Evolutionary conservation across 1,140 invertebrate genomes (phyloP).

Genomic region (Zaprionus kolodkinae): DNA sequence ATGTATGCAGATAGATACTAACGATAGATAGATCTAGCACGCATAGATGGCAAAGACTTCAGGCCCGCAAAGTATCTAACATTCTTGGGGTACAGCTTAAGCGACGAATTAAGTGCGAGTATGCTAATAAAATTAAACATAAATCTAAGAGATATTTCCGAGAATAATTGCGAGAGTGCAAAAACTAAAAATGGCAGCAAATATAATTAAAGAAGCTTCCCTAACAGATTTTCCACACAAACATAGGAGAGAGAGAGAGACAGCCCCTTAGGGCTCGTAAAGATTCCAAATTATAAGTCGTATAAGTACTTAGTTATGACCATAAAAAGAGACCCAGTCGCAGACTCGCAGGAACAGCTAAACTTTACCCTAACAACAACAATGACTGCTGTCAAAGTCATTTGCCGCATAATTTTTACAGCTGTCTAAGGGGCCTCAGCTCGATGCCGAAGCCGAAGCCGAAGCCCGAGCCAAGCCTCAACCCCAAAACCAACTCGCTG

Average conservation of each 20-base stretch:
- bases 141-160: conserved; percentile 44
- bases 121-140: conserved; percentile 70
- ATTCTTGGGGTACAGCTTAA: conserved; percentile 21
- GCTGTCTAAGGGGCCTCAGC: conserved; percentile 37
- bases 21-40: background rate
- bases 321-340: conserved; percentile 62
- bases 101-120: conserved; percentile 34
- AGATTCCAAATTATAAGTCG: conserved; percentile 74
- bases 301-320: conserved; percentile 77
- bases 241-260: background rate
- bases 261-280: conserved; percentile 51
- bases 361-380: conserved; percentile 17
- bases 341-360: conserved; percentile 8
- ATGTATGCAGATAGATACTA: background rate
- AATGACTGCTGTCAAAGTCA: conserved; percentile 71
- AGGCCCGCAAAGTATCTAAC: conserved; percentile 42
- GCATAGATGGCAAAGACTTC: background rate
- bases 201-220: background rate
- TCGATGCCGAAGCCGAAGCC: background rate
- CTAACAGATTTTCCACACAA: background rate
- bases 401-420: conserved; percentile 79
- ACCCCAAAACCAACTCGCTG: conserved; percentile 10
- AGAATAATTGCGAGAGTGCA: background rate
- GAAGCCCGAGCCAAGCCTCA: background rate
- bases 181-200: background rate